Conservation (phyloP, 35 echinoderm and acorn worm species). For the Apostichopus californicus region DNA sequence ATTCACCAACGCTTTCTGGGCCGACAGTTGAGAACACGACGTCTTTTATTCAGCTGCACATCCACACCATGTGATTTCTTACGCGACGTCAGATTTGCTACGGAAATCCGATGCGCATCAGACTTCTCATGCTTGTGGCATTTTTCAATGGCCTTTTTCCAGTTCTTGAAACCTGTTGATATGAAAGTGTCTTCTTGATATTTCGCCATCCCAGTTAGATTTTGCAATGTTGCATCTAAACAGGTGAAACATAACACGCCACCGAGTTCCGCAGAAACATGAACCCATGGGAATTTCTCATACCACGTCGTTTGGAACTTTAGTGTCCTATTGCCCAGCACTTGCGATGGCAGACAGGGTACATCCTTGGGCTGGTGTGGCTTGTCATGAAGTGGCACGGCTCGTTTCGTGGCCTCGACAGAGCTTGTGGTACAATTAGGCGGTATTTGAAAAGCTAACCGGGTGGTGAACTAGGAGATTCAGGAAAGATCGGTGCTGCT, state of each 20-base stretch:
- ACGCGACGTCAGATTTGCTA: not conserved
- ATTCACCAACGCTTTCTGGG: not conserved
- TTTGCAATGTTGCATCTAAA: not conserved
- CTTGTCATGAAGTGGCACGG: too few species aligned
- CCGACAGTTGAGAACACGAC: not conserved
- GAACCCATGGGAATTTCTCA: not conserved
- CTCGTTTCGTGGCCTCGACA: too few species aligned
- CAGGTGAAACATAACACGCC: constrained; percentile 4
- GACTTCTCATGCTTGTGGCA: constrained; percentile 51
- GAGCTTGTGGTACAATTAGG: not conserved
- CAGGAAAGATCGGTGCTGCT: not conserved
- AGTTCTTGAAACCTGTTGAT: constrained; percentile 57
- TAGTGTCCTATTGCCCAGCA: not conserved
- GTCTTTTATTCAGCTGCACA: constrained; percentile 22
- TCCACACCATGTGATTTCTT: not conserved
- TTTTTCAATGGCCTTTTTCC: constrained; percentile 51
- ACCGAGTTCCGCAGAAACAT: not conserved
- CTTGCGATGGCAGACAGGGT: too few species aligned
- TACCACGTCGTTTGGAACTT: not conserved
- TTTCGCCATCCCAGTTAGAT: not conserved
- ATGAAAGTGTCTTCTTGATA: constrained; percentile 55
- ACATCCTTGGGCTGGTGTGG: too few species aligned
- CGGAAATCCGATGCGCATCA: not conserved
- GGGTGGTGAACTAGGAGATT: not conserved
- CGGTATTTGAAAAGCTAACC: constrained; percentile 1